phyloP scores from a whole-genome alignment of 2,797 vertebrate species.

The Xenentodon cancila region DNA sequence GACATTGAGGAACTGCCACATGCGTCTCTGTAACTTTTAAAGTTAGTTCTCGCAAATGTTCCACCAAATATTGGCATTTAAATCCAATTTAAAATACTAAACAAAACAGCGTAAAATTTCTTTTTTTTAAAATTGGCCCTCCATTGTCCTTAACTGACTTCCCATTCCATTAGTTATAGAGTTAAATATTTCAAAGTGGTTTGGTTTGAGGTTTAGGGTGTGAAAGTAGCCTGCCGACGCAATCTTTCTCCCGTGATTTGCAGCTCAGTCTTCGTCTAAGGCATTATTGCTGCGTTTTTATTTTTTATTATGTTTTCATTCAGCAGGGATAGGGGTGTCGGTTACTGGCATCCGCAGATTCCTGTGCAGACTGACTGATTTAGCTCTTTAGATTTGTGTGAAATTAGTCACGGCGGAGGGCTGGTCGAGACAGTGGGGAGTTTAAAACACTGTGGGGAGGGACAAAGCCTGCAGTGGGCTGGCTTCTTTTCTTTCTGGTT shows the following conservation, averaged over 20 bases:
- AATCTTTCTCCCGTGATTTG: conserved; percentile 64
- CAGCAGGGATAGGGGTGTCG: conserved; percentile 60
- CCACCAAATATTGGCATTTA: no score
- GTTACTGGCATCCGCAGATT: conserved; percentile 62
- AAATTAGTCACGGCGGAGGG: conserved; percentile 76
- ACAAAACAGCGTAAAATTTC: no score
- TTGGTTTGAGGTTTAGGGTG: conserved; percentile 10
- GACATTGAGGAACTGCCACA: no score
- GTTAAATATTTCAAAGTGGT: not conserved
- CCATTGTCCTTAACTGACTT: no score
- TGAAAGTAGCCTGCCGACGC: conserved; percentile 8
- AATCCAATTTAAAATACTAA: no score
- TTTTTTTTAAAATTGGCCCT: no score
- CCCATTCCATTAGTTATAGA: no score
- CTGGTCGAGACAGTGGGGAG: conserved; percentile 45
- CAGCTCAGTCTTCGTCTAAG: conserved; percentile 36
- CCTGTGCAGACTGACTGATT: conserved; percentile 65
- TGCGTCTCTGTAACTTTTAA: no score
- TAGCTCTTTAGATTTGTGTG: conserved; percentile 68
- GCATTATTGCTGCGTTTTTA: conserved; percentile 42
- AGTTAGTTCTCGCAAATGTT: no score
- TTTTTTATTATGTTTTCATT: conserved; percentile 24
- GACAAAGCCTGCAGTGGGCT: conserved; percentile 54
- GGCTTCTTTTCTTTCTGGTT: conserved; percentile 51
- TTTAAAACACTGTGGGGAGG: conserved; percentile 65